Percentiles rank a stretch among this genome's conserved stretches.
Evolutionary conservation across 2,797 vertebrate genomes (phyloP).

Genomic region (Rhabdomys pumilio): DNA sequence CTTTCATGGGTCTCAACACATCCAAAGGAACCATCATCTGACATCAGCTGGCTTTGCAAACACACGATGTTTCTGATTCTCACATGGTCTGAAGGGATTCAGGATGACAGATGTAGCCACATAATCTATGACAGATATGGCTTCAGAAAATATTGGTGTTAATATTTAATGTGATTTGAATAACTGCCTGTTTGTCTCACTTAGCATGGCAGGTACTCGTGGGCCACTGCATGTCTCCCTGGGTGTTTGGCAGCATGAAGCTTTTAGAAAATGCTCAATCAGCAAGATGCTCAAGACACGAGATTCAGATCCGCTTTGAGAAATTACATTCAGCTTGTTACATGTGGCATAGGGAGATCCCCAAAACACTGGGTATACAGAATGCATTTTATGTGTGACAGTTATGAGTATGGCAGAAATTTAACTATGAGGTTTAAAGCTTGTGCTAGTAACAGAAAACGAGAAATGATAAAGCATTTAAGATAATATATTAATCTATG

Average conservation of each 20-base stretch:
- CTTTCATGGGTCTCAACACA: neutral
- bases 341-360: neutral
- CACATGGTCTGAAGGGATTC: neutral
- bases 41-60: neutral
- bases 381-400: neutral
- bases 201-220: neutral
- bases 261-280: neutral
- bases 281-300: neutral
- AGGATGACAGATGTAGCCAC: slow-evolving; percentile 17
- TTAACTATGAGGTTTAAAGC: accelerated
- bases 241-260: accelerated
- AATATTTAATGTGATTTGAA: slow-evolving; percentile 74
- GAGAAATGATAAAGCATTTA: neutral
- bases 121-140: slow-evolving; percentile 41
- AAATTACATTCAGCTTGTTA: slow-evolving; percentile 14
- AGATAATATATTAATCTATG: neutral
- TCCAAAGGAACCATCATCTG: neutral
- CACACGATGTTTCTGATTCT: slow-evolving; percentile 35
- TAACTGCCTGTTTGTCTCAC: slow-evolving; percentile 61
- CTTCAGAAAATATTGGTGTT: slow-evolving; percentile 30
- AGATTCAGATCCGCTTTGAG: slow-evolving; percentile 31
- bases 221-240: neutral
- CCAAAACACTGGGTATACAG: neutral
- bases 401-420: neutral
- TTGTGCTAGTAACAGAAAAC: neutral